Percentiles rank a stretch among this genome's conserved stretches.
Conservation (phyloP, 2,797 vertebrate genomes). For the Sebastes cheni region DNA sequence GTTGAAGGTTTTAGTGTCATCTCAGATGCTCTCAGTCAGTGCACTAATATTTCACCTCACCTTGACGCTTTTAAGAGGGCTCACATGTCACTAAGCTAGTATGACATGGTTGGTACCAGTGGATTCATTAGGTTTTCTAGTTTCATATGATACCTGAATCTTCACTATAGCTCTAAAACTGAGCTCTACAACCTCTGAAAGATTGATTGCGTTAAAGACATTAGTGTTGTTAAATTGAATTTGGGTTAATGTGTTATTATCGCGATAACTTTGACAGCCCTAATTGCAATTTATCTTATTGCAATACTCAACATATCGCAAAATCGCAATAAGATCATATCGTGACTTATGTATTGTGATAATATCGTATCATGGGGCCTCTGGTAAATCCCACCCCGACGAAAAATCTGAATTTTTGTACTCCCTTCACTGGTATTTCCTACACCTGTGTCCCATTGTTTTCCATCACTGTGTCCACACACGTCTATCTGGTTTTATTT, state of each 20-base stretch:
- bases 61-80: not conserved
- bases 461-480: not conserved
- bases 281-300: accelerated
- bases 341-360: too few relatives aligned
- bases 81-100: not conserved
- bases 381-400: accelerated
- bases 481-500: slow-evolving; percentile 34
- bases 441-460: not conserved
- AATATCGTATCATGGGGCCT: accelerated
- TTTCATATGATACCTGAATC: too few relatives aligned
- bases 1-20: not conserved
- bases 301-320: too few relatives aligned
- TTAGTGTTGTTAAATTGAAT: too few relatives aligned
- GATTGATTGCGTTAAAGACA: too few relatives aligned
- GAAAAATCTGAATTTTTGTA: not conserved
- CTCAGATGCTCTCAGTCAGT: not conserved
- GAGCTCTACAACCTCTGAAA: too few relatives aligned
- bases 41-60: not conserved
- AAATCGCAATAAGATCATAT: accelerated
- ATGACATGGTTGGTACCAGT: too few relatives aligned
- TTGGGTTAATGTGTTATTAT: too few relatives aligned
- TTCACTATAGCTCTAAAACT: too few relatives aligned
- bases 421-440: not conserved
- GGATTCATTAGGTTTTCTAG: too few relatives aligned
- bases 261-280: accelerated